Evolutionary conservation across 2,888 invertebrate genomes (phyloP), one percentile per base, ranked within the genome.

Genomic region (Vannuccia rotundouncinata): DNA sequence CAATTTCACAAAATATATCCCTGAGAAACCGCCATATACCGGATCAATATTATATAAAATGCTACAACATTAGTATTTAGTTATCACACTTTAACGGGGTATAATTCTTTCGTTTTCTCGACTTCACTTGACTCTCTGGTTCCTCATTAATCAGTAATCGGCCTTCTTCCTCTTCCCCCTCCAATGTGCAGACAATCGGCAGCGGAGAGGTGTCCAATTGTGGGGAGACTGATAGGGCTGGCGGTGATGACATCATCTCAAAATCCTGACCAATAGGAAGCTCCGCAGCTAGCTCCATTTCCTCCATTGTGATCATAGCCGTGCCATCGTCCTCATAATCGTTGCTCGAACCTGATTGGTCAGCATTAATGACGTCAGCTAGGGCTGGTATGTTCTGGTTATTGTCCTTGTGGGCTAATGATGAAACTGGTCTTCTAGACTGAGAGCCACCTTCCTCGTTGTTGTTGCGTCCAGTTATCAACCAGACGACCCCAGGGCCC

Each of bases 261-360:
- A 66, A 66, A 2, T 66, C 66, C 66, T 66, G 66, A 66, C 66
- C 66, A 66, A 66, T 66, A 22, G 66, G 66, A 66, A 66, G 66
- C 17, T 27, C 66, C 22, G 66, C 66, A 5, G 75, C 75, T 27
- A 2, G 2, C 31, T 75, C 75, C 75, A 75, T 75, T 28, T 75
- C 75, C 22, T 75, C 75, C 75, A 75, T 29, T 29, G 75, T 75
- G 13, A 75, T 75, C 31, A 31, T 75, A 75, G 29, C 29, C 5
- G 75, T 75, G 22, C 75, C 75, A 27, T 75, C 75, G 75, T 75
- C 75, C 29, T 13, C 73, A 73, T 22, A 5, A 2, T 75, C 75
- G 1, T 17, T 2, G 29, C 75, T 75, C n/a, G 22, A 27, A 2
- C 29, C 31, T 2, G 2, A 5, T 28, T 31, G 25, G 31, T 29